Evolutionary conservation across 2,797 vertebrate species (phyloP), one percentile per base, ranked within the genome.

Genomic region (Sebastes iracundus): DNA sequence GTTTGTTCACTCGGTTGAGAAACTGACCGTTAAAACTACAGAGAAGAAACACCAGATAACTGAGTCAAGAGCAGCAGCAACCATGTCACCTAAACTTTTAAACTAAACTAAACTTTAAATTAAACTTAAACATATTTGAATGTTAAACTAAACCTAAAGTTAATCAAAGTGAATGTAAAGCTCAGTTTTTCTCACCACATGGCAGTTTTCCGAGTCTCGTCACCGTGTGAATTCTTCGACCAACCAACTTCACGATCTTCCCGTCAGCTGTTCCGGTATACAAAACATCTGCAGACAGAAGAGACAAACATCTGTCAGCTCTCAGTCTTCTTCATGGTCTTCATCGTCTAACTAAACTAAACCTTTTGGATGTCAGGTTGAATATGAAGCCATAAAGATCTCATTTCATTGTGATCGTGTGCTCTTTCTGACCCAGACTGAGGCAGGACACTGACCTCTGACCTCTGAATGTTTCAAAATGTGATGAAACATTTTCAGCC

Each of bases 211-310:
- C 98, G 27, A 99, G 96, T 72, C 92, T 95, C 32, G 97, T 93
- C 80, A 99, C 56, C 2, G 96, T 96, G 79, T 95, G 89, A 77
- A 97, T 81, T 74, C 96, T 95, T 4, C 91, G 97, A 75, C 97
- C 97, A 74, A 97, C 95, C 88, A 99, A 95, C 94, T 97, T 99
- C 56, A 99, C 59, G 52, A 99, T 96, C 88, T 94, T 96, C 76
- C 98, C 98, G 80, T 99, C 98, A 61, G 97, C 96, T 53, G 98
- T 99, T 67, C 98, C 98, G 38, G 97, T 95, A 77, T 95, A 99
- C 0, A 99, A 70, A 74, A 97, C 97, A 94, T 98, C 98, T 99
- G 94, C 65, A 95, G 28, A 83, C 22, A 77, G 30, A 70, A 16
- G 10, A 62, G 42, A 69, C 9, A 6, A 27, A 71, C 49, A 56